Percentiles rank a stretch among this genome's conserved stretches.
These are phyloP conservation scores for Cyprinodon tularosa DNA, from an alignment of 2,113 vertebrate species.

Conservation along the genomic window DNA sequence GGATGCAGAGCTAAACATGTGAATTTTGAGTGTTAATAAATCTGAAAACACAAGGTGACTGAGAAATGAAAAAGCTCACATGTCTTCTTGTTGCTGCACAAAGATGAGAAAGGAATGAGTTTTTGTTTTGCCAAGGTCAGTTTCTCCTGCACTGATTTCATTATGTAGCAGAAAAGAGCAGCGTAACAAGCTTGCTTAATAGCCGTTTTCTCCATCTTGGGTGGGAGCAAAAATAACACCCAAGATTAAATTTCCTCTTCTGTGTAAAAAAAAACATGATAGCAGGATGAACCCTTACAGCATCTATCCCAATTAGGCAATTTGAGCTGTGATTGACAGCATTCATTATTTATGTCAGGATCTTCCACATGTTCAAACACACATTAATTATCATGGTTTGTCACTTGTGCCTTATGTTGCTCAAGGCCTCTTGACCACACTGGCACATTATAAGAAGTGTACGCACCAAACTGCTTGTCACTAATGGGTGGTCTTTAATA, in stretches of 20 bases:
- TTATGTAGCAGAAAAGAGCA: constrained; percentile 47
- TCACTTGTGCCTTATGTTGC: constrained; percentile 35
- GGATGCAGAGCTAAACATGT: not conserved
- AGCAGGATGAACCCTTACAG: constrained; percentile 5
- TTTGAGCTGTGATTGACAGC: constrained; percentile 33
- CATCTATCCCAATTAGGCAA: constrained; percentile 9
- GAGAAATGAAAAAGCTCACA: constrained; percentile 41
- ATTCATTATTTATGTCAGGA: constrained; percentile 46
- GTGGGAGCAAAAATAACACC: constrained; percentile 24
- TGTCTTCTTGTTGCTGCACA: constrained; percentile 40
- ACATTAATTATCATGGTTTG: constrained; percentile 49
- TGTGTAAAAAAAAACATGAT: constrained; percentile 25
- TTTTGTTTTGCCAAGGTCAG: constrained; percentile 64
- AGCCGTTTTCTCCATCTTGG: constrained; percentile 36
- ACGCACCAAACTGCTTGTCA: constrained; percentile 39
- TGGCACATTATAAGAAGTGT: constrained; percentile 30
- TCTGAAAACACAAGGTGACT: constrained; percentile 26
- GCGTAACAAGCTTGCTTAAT: constrained; percentile 50
- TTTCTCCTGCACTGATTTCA: constrained; percentile 54
- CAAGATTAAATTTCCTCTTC: constrained; percentile 23
- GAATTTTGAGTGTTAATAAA: constrained; percentile 40
- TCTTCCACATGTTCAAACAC: constrained; percentile 34
- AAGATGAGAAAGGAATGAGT: constrained; percentile 45
- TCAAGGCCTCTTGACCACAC: constrained; percentile 41
- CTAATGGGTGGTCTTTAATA: constrained; percentile 59